Conservation (phyloP, 2,888 invertebrate genomes). For the Sabatieria punctata region DNA sequence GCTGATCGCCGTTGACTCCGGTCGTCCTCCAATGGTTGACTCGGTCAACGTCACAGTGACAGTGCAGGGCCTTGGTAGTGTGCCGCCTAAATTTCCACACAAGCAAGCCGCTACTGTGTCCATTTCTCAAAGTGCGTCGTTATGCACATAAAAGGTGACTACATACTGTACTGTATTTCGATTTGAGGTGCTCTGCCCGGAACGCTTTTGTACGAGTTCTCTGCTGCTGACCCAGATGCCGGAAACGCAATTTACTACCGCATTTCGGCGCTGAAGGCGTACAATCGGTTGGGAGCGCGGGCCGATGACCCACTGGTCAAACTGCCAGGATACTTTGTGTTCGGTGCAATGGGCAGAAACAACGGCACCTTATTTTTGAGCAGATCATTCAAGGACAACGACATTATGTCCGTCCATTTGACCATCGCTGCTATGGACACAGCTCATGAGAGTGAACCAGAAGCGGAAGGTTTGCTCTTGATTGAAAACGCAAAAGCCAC, state of each 20-base stretch:
- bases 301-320: not conserved
- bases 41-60: not conserved
- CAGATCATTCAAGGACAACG: too few species aligned
- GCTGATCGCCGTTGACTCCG: not conserved
- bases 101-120: not conserved
- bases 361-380: too few species aligned
- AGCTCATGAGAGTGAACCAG: not conserved
- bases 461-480: not conserved
- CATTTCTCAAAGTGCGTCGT: not conserved
- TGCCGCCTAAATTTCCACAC: not conserved
- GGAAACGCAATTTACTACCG: not conserved
- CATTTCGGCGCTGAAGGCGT: not conserved
- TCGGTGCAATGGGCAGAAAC: not conserved
- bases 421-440: not conserved
- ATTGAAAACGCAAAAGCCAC: not conserved
- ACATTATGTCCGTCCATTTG: not conserved
- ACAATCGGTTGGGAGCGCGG: not conserved
- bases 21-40: not conserved
- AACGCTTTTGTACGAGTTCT: not conserved
- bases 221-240: not conserved
- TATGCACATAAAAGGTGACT: too few species aligned
- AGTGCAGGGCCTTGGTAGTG: not conserved
- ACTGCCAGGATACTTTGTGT: not conserved
- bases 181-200: too few species aligned
- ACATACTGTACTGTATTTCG: too few species aligned